These are phyloP conservation scores for Pterocles burchelli DNA, from an alignment of 2,113 vertebrate genomes.

Conservation along the genomic window DNA sequence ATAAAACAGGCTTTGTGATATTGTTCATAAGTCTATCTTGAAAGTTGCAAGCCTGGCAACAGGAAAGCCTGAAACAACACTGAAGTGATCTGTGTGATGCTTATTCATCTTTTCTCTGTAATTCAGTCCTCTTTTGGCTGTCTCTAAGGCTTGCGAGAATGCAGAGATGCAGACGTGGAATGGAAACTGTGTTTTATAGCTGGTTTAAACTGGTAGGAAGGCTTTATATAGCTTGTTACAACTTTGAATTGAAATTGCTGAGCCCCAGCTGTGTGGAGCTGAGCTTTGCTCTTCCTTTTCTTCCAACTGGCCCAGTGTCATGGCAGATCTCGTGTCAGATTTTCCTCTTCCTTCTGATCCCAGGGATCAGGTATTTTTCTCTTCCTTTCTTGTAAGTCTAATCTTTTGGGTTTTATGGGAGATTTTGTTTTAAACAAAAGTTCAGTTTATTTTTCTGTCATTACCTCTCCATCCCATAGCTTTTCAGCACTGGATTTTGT, in stretches of 20 bases:
- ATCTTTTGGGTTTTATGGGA: not conserved
- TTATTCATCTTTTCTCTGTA: conserved; percentile 6
- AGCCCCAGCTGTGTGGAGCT: not conserved
- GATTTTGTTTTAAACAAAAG: not conserved
- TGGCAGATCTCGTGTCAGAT: not conserved
- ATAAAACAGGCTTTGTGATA: not conserved
- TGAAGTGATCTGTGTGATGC: not conserved
- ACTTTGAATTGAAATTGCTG: not conserved
- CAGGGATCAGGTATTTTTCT: not conserved
- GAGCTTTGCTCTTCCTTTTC: conserved; percentile 9
- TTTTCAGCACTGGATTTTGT: not conserved
- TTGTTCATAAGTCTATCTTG: not conserved
- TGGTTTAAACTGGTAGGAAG: conserved; percentile 31
- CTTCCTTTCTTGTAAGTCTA: not conserved
- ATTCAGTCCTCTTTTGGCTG: not conserved
- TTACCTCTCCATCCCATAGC: not conserved
- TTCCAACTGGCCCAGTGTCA: not conserved
- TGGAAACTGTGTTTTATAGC: not conserved
- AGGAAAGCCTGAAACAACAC: conserved; percentile 17
- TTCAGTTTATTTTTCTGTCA: not conserved
- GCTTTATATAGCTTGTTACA: conserved; percentile 3
- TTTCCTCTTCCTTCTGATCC: not conserved
- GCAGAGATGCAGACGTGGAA: not conserved
- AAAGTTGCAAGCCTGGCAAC: conserved; percentile 22
- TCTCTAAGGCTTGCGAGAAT: not conserved